Evolutionary conservation across 2,888 invertebrate genomes (phyloP), one percentile per base, ranked within the genome.

Genomic region (Drosophila putrida): DNA sequence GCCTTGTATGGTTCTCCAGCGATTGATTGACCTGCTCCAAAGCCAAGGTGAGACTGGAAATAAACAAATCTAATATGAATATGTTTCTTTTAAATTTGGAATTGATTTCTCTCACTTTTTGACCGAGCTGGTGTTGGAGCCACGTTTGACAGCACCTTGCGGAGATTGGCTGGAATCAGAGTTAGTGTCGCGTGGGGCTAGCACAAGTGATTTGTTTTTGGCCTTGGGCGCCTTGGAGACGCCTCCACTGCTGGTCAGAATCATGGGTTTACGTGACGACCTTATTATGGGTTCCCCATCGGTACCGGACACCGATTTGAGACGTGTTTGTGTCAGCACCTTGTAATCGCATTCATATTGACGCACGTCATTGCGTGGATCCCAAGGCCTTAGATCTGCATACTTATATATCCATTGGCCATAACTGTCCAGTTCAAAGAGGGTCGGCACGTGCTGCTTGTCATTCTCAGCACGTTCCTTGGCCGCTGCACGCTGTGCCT

Each of bases 301-400:
- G 33, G 6, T 4, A 0, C 10, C 33, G 47, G 96, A 95, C 51
- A 75, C 68, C 25, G 96, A 95, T 78, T 95, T 95, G 91, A 96
- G 96, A 61, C 95, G 94, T 6, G 96, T 96, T 91, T 96, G 95
- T 1, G 97, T 97, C 62, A 95, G 94, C 39, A 98, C 95, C 53
- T 95, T 93, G 91, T 95, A 98, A 58, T 96, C 95, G 6, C 95
- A 94, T 91, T 98, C 98, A 91, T 96, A 98, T 90, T 98, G 98
- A 73, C 96, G 93, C 27, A 97, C 92, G 91, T 98, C 98, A 75
- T 97, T 97, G 60, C 95, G 94, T 0, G 95, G 94, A 93, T 97
- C 97, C 98, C 98, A 98, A 0, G 98, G 97, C 43, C 98, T 93
- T 61, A 95, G 93, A 92, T 97, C 97, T 3, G 96, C 95, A 90